Conservation (phyloP, 2,797 vertebrate species). For the Anguilla megastoma region DNA sequence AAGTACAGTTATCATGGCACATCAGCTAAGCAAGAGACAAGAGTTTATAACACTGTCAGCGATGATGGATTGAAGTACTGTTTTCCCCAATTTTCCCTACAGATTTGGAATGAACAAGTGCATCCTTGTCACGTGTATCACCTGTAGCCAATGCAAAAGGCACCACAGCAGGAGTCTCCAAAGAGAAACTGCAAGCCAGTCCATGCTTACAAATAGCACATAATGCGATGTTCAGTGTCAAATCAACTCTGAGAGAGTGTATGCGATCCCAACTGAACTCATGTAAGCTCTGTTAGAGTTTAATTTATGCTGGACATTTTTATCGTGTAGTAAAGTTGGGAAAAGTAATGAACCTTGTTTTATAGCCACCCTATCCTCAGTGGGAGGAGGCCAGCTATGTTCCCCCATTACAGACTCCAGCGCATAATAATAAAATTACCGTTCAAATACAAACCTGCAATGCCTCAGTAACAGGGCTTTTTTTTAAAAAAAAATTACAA, state of each 20-base stretch:
- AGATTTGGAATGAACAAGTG: neutral
- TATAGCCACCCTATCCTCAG: neutral
- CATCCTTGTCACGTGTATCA: too few relatives aligned
- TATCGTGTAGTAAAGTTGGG: neutral
- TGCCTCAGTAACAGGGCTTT: neutral
- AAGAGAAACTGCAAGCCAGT: too few relatives aligned
- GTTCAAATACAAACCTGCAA: neutral
- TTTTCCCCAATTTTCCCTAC: neutral
- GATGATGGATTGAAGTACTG: neutral
- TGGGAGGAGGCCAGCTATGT: neutral
- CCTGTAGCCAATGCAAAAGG: too few relatives aligned
- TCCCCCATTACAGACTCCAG: neutral
- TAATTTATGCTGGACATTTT: neutral
- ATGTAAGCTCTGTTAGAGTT: too few relatives aligned
- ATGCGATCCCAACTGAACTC: too few relatives aligned
- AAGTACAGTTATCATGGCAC: neutral
- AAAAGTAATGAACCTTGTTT: neutral
- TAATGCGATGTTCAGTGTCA: too few relatives aligned
- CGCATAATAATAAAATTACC: neutral
- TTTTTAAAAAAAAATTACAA: neutral
- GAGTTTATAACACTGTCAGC: neutral
- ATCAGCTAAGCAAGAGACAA: neutral
- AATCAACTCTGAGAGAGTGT: too few relatives aligned
- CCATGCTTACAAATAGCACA: too few relatives aligned
- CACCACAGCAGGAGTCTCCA: too few relatives aligned